These are phyloP conservation scores for Eulemur rubriventer DNA, from an alignment of 2,797 vertebrate species.

Conservation along the genomic window DNA sequence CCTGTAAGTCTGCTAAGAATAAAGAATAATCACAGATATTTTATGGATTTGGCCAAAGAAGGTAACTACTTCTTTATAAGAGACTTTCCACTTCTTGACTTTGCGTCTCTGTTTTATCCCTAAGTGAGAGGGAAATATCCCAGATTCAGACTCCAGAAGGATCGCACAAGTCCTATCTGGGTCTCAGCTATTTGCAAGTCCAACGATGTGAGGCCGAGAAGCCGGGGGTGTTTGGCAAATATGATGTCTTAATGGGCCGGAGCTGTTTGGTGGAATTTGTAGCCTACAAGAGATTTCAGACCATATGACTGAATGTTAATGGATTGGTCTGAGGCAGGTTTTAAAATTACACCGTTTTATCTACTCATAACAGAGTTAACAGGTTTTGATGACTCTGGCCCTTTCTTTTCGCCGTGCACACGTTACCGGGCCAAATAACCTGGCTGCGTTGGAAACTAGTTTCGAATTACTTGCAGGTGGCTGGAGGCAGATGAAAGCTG, in stretches of 20 bases:
- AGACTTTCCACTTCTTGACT: background rate
- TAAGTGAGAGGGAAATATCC: background rate
- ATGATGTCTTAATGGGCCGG: background rate
- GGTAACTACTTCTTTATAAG: background rate
- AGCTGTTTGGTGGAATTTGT: background rate
- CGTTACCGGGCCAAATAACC: slow-evolving; percentile 80
- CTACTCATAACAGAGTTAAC: slow-evolving; percentile 84
- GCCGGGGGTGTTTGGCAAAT: background rate
- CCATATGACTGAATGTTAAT: slow-evolving; percentile 12
- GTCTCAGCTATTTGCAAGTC: background rate
- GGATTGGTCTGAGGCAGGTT: background rate
- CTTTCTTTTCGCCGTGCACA: slow-evolving; percentile 77
- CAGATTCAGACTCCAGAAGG: background rate
- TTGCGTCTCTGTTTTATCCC: background rate
- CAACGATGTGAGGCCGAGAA: background rate
- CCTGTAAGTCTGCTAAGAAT: background rate
- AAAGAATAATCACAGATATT: background rate
- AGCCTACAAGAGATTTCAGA: slow-evolving; percentile 6
- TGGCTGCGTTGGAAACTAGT: slow-evolving; percentile 83
- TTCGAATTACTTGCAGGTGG: slow-evolving; percentile 89
- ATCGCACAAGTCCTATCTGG: background rate
- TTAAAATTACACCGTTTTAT: slow-evolving; percentile 73
- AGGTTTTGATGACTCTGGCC: slow-evolving; percentile 79
- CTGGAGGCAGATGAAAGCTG: slow-evolving; percentile 88
- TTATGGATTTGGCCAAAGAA: background rate